A percentile compares a stretch with the other conserved stretches of the same genome.
Conservation (phyloP, 2,888 invertebrate species). For the Acanthosepion lycidas region DNA sequence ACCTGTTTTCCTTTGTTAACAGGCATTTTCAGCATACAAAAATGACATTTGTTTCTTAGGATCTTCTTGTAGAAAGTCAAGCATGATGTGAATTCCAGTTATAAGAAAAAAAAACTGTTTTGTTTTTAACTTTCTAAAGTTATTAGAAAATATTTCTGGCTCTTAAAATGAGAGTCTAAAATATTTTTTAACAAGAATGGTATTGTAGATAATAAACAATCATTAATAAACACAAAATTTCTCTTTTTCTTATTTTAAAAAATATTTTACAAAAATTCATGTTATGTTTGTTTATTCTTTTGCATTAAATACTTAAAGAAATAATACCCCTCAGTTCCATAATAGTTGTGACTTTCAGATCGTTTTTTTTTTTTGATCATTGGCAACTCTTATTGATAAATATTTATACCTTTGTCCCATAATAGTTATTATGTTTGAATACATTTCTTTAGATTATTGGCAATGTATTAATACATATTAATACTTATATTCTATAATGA, state of each 20-base stretch:
- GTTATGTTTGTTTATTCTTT: neutral
- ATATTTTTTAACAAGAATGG: neutral
- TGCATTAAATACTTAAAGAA: neutral
- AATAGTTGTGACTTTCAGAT: neutral
- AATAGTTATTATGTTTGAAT: no score
- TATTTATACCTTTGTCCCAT: no score
- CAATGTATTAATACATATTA: no score
- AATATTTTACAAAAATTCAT: neutral
- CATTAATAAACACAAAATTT: neutral
- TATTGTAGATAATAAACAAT: neutral
- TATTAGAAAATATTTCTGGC: neutral
- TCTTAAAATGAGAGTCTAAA: neutral
- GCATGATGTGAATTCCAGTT: constrained; percentile 33
- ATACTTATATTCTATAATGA: no score
- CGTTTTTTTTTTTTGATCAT: no score
- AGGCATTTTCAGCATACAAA: neutral
- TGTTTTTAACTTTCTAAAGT: neutral
- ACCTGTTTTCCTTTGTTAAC: neutral
- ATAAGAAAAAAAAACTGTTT: neutral
- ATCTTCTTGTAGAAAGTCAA: constrained; percentile 2
- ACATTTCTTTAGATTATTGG: no score
- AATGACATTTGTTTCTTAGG: neutral
- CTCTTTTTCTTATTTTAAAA: neutral
- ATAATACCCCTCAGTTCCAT: neutral
- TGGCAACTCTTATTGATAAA: no score